Evolutionary conservation across 2,888 invertebrate genomes (phyloP).

Genomic region (Pinctada fucata): DNA sequence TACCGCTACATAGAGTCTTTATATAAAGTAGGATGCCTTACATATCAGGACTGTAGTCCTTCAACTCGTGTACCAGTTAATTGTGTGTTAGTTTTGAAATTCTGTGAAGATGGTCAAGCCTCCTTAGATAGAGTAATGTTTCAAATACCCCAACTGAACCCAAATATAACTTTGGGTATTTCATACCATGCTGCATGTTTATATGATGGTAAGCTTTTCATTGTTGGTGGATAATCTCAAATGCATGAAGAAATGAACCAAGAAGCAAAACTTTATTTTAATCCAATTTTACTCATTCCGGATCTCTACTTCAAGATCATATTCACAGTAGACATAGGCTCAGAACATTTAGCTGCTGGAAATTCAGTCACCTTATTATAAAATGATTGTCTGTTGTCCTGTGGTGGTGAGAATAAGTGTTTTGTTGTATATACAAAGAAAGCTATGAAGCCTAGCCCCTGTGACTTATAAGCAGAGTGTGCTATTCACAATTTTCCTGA

Average conservation of each 20-base stretch:
- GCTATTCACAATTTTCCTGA: background rate
- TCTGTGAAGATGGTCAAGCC: background rate
- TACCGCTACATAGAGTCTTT: background rate
- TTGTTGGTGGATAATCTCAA: background rate
- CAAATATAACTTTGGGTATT: background rate
- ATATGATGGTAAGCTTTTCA: background rate
- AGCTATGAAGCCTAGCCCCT: background rate
- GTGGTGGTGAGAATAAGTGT: constrained; percentile 1
- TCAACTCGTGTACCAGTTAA: background rate
- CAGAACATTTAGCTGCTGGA: background rate
- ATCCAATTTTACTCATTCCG: background rate
- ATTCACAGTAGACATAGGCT: background rate
- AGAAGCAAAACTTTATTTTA: background rate
- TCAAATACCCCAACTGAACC: background rate
- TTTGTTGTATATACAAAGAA: background rate
- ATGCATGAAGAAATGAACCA: background rate
- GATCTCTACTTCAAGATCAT: background rate
- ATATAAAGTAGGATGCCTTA: background rate
- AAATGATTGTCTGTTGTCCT: background rate
- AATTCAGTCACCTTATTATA: background rate
- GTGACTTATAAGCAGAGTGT: background rate
- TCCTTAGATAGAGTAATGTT: background rate
- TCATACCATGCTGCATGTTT: constrained; percentile 2
- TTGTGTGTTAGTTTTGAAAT: background rate
- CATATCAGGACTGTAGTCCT: background rate